Base-by-base conservation (phyloP, 1,140 invertebrate genomes). In the Magallana gigas region DNA sequence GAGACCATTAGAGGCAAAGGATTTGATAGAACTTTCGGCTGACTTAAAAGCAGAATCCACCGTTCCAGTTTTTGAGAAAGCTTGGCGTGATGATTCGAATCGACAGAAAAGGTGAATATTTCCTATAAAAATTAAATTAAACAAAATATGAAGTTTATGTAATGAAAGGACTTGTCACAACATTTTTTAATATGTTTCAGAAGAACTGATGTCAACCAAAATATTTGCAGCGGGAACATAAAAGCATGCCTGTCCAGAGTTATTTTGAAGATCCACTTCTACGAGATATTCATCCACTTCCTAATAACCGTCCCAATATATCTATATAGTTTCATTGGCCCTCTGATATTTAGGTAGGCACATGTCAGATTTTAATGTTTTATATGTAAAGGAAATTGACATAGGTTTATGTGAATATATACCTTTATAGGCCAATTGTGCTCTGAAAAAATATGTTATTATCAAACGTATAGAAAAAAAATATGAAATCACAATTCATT, bases 61-160 rank as follows among this genome's bases (percentile, higher is more conserved):
- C 36, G 68, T 76, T 29, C 68, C 68, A 12, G 23, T 76, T 29
- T 76, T 76, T 29, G 29, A 76, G 23, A 76, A 76, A 23, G 68
- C 68, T 9, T 76, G 68, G 68, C 68, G 23, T 9, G 23, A 76
- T 9, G 68, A 76, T 29, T 12, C 14, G 11, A 23, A 76, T 1
- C 9, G 7, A 1, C 29, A 29, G 2, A 36, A 29, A 29, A 36
- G 14, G 68, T 76, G 8, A 23, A 29, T 76, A 29, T 36, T 29
- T 48, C 36, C 4, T 36, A 29, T 76, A 1, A 11, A 11, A 9
- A 9, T 12, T 18, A 2, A 11, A 29, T 76, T 12, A 7, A 11
- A 29, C 14, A 12, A 76, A 48, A 48, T 48, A 23, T 48, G 5
- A 4, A 29, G 12, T 9, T 76, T 8, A 76, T 8, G 1, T 9